Conservation (phyloP, 2,113 vertebrate genomes). For the Campylomormyrus tamandua region DNA sequence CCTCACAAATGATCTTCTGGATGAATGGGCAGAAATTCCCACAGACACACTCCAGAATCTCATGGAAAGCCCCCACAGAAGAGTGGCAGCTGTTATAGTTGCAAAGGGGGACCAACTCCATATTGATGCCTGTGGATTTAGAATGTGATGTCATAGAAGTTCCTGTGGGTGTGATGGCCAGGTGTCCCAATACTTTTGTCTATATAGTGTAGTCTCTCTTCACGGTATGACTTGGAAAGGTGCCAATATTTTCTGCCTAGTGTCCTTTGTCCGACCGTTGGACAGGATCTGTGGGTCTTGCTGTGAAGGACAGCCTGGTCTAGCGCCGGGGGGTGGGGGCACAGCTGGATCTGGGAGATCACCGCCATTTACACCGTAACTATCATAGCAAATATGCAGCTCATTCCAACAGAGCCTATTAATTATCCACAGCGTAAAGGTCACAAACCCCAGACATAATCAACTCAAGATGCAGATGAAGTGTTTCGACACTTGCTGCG, state of each 20-base stretch:
- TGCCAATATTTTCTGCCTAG: too few species aligned
- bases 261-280: too few species aligned
- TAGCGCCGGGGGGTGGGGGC: too few species aligned
- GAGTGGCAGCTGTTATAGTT: too few species aligned
- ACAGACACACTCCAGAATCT: too few species aligned
- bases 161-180: neutral
- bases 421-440: slow-evolving; percentile 1
- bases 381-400: neutral
- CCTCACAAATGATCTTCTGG: too few species aligned
- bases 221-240: too few species aligned
- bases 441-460: neutral
- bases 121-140: neutral
- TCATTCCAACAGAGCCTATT: neutral
- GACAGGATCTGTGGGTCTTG: too few species aligned
- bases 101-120: neutral
- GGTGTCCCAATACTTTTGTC: neutral
- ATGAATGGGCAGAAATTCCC: too few species aligned
- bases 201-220: neutral
- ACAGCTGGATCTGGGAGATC: neutral
- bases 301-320: too few species aligned
- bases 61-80: too few species aligned
- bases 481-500: neutral
- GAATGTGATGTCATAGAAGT: neutral
- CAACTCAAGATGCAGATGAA: neutral
- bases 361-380: neutral